phyloP scores from a whole-genome alignment of 2,888 invertebrate species.

The Andrena fulva region DNA sequence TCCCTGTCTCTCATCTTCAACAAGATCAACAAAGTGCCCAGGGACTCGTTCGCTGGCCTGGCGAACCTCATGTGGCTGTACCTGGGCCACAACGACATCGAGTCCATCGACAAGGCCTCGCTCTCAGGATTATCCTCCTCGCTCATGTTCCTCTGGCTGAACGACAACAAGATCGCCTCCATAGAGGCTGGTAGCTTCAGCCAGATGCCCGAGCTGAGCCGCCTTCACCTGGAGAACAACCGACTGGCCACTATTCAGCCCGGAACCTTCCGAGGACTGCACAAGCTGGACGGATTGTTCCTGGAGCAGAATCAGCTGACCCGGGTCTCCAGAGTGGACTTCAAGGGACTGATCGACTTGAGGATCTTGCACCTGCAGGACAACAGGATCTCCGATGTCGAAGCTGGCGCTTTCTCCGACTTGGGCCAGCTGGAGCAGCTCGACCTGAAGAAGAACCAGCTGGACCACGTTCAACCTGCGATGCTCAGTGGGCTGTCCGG shows the following conservation, averaged over 20 bases:
- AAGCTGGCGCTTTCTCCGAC: constrained; percentile 83
- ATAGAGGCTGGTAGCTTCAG: constrained; percentile 82
- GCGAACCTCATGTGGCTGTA: constrained; percentile 82
- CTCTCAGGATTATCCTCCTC: constrained; percentile 52
- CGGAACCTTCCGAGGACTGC: constrained; percentile 77
- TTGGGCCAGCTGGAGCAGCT: constrained; percentile 80
- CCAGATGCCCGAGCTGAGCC: constrained; percentile 77
- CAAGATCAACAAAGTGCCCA: constrained; percentile 80
- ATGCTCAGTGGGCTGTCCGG: constrained; percentile 52
- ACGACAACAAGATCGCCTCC: constrained; percentile 82
- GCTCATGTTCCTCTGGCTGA: constrained; percentile 78
- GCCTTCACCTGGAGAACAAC: constrained; percentile 83
- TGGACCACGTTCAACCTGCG: constrained; percentile 73
- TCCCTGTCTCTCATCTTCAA: constrained; percentile 82
- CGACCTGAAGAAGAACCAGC: constrained; percentile 81
- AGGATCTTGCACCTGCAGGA: constrained; percentile 81
- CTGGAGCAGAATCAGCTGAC: constrained; percentile 83
- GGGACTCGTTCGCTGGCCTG: constrained; percentile 82
- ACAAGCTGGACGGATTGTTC: constrained; percentile 80
- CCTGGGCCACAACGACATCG: constrained; percentile 81
- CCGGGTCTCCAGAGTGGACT: constrained; percentile 81
- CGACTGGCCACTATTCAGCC: constrained; percentile 79
- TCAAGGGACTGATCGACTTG: constrained; percentile 81
- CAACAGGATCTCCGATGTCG: constrained; percentile 82
- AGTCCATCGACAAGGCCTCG: constrained; percentile 75